Base-by-base conservation (phyloP, 1,140 invertebrate species). In the Drepana arcuata region DNA sequence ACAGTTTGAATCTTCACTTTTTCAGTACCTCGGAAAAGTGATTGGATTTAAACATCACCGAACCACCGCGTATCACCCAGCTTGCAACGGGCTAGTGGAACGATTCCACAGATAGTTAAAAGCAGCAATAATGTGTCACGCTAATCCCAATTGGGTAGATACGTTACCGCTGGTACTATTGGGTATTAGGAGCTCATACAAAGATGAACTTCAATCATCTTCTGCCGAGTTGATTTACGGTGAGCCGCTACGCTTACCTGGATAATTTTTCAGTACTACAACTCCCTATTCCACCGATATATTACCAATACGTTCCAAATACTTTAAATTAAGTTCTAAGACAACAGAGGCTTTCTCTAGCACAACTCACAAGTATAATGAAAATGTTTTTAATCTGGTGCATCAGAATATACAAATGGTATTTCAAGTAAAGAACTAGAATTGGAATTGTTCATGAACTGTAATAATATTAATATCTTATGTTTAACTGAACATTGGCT, bases 1-100 rank as follows among this genome's bases (percentile, higher is more conserved):
- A 7, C 39, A 41, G 21, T 41, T 41, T 13, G 15, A 33, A 21
- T 41, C 30, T 3, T 10, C 1, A 7, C 23, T 33, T 4, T 33
- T 34, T 14, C 14, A 33, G 11, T 6, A 6, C 15, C 14, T 21
- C 11, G 9, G 10, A 9, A 7, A 18, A 9, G 2, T 28, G 5
- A 21, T 16, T 18, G 14, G 9, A 11, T 13, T 16, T 7, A 37
- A 16, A 9, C 25, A 15, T 5, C 9, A 12, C 30, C 4, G 24
- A 4, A 26, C 24, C 2, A 26, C 24, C 2, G 10, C 6, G 6
- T 26, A 26, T 10, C 24, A 26, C n/a, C 24, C 24, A 7, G 2
- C 2, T 2, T 6, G 6, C 2, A 26, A 26, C n/a, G 24, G 24
- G 6, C 6, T 26, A 10, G 24, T 26, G 2, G 24, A 26, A 10